Evolutionary conservation across 2,113 vertebrate genomes (phyloP).

Genomic region (Ictalurus furcatus): DNA sequence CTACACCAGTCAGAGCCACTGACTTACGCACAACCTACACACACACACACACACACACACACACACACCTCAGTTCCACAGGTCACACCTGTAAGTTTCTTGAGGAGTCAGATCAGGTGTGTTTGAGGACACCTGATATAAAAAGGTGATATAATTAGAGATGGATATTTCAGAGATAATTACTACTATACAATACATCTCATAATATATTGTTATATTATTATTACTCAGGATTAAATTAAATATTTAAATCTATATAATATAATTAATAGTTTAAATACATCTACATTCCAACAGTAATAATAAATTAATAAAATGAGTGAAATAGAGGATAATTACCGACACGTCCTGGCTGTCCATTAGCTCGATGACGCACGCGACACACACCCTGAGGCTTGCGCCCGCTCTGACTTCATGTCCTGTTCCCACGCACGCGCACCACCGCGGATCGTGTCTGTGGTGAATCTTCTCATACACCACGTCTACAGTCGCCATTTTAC

Average conservation of each 20-base stretch:
- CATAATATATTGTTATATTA: neutral
- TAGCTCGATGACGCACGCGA: constrained; percentile 83
- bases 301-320: neutral
- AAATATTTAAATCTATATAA: neutral
- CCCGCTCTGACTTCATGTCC: neutral
- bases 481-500: constrained; percentile 47
- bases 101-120: neutral
- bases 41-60: neutral
- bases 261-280: neutral
- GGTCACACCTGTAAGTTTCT: neutral
- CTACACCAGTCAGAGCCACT: constrained; percentile 75
- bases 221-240: neutral
- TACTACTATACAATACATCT: neutral
- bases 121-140: neutral
- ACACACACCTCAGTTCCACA: neutral
- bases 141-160: neutral
- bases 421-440: constrained; percentile 63
- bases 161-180: neutral
- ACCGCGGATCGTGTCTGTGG: constrained; percentile 73
- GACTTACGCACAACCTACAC: constrained; percentile 84
- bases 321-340: constrained; percentile 64
- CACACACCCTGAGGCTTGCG: constrained; percentile 69
- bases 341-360: constrained; percentile 70
- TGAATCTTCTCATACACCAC: constrained; percentile 70
- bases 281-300: neutral